Conservation (phyloP, 2,888 invertebrate species). For the Linnaemya vulpina region DNA sequence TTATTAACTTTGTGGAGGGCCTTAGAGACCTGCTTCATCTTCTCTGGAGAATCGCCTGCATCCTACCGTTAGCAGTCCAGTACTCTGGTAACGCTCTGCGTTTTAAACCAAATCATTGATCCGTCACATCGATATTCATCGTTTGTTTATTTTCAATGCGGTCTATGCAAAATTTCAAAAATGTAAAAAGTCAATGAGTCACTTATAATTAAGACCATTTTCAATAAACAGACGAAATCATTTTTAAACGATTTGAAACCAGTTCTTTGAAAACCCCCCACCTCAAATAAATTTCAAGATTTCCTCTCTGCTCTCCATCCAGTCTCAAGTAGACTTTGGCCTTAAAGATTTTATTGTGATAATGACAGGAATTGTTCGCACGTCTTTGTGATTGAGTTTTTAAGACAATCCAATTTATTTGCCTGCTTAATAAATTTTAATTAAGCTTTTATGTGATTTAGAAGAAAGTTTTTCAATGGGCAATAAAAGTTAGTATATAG, state of each 20-base stretch:
- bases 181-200: background rate
- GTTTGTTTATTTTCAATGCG: too few species aligned
- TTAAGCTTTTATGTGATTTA: background rate
- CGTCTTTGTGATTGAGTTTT: background rate
- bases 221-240: background rate
- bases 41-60: too few species aligned
- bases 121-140: too few species aligned
- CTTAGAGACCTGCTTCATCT: too few species aligned
- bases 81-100: background rate
- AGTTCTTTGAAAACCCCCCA: background rate
- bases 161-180: background rate
- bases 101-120: background rate
- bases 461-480: background rate
- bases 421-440: background rate
- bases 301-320: background rate
- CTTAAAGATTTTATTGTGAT: conserved; percentile 1
- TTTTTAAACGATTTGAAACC: background rate
- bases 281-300: background rate
- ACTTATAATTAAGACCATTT: background rate
- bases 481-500: background rate
- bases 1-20: too few species aligned
- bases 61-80: too few species aligned
- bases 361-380: conserved; percentile 4
- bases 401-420: background rate
- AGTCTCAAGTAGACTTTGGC: background rate